These are phyloP conservation scores for Sapajus apella DNA, from an alignment of 2,113 vertebrate genomes.

Conservation along the genomic window DNA sequence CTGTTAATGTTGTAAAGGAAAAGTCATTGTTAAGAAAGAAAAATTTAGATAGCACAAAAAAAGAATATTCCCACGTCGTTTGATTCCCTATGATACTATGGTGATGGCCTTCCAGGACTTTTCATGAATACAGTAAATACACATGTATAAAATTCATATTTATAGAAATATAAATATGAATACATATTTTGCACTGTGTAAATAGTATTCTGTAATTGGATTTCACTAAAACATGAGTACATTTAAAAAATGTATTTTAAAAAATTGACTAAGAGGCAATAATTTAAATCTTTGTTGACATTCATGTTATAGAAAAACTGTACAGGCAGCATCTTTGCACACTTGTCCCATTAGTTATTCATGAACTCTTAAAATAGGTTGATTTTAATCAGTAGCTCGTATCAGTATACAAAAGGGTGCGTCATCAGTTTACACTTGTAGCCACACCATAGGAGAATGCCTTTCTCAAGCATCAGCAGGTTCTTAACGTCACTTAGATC, in stretches of 20 bases:
- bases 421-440: background rate
- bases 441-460: background rate
- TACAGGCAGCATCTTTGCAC: background rate
- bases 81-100: background rate
- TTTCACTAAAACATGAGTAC: background rate
- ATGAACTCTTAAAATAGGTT: background rate
- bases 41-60: background rate
- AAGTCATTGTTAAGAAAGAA: background rate
- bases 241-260: background rate
- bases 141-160: background rate
- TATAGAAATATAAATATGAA: background rate
- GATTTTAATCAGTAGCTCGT: background rate
- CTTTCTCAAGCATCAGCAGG: background rate
- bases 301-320: background rate
- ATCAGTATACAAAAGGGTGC: background rate
- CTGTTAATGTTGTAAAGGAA: background rate
- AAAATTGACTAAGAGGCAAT: background rate
- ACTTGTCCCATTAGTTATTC: background rate
- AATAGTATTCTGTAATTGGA: background rate
- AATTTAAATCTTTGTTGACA: slow-evolving; percentile 8
- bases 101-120: background rate
- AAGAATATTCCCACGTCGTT: background rate
- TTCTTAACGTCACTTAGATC: background rate
- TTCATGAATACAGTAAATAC: background rate
- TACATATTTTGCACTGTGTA: background rate